phyloP scores from a whole-genome alignment of 2,888 invertebrate species.

The Lithosia quadra region DNA sequence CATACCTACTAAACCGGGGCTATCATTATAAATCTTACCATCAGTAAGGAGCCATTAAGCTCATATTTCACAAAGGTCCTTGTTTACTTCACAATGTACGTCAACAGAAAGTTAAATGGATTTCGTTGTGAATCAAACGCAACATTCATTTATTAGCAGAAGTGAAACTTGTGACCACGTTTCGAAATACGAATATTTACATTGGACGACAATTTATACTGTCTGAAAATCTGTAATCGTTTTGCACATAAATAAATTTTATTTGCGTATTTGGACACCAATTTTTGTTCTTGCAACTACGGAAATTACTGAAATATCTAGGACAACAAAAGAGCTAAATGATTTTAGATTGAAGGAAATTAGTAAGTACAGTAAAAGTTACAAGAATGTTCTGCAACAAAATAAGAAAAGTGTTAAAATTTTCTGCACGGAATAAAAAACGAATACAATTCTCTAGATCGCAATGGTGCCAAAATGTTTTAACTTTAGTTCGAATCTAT shows the following conservation, averaged over 20 bases:
- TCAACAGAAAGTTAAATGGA: slow-evolving; percentile 52
- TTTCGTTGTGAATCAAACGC: slow-evolving; percentile 73
- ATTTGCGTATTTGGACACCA: too few relatives aligned
- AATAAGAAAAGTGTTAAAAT: neutral
- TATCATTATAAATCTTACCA: too few relatives aligned
- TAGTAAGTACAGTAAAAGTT: too few relatives aligned
- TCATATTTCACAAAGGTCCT: slow-evolving; percentile 20
- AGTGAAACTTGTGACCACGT: slow-evolving; percentile 65
- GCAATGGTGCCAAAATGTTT: neutral
- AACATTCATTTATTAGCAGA: slow-evolving; percentile 65
- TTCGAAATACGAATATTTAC: slow-evolving; percentile 52
- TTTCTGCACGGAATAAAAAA: neutral
- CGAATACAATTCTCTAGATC: neutral
- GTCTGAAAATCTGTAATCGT: neutral
- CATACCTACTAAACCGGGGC: too few relatives aligned
- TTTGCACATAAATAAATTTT: neutral
- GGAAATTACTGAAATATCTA: too few relatives aligned
- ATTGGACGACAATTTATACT: slow-evolving; percentile 38
- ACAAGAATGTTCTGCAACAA: too few relatives aligned
- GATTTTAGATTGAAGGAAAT: too few relatives aligned
- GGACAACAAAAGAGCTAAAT: too few relatives aligned
- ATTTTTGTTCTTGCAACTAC: too few relatives aligned
- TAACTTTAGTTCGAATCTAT: neutral
- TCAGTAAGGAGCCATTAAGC: neutral
- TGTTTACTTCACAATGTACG: slow-evolving; percentile 49